These are phyloP conservation scores for Psittacula derbiana DNA, from an alignment of 2,797 vertebrate genomes.

Conservation along the genomic window DNA sequence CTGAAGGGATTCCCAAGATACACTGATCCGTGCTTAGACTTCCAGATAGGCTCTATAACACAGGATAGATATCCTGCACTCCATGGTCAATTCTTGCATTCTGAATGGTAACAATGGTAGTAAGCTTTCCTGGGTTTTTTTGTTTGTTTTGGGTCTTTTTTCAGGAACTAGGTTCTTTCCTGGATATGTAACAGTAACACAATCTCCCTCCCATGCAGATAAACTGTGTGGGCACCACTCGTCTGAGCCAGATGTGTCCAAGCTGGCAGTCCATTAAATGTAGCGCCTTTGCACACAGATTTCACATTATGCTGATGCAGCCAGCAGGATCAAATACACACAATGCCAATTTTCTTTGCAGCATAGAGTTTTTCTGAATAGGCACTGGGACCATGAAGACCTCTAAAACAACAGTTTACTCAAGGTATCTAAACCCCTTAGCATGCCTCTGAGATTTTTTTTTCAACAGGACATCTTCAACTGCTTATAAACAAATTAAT, in stretches of 20 bases:
- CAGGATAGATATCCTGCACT: neutral
- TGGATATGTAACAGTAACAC: neutral
- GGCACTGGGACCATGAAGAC: neutral
- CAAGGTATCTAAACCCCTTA: neutral
- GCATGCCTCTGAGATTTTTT: neutral
- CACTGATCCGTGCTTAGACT: neutral
- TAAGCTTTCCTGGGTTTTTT: neutral
- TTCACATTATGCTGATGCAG: neutral
- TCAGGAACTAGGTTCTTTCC: neutral
- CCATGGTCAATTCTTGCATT: neutral
- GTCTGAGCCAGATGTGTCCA: neutral
- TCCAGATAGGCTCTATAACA: neutral
- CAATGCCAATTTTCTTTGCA: neutral
- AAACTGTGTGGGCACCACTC: neutral
- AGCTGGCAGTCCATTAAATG: neutral
- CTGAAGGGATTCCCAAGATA: neutral
- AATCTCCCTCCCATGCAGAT: neutral
- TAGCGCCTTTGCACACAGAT: accelerated
- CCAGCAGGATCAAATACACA: neutral
- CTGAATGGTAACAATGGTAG: neutral
- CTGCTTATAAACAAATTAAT: neutral
- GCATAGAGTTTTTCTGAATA: neutral
- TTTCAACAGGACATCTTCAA: neutral
- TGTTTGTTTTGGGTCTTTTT: accelerated
- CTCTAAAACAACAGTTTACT: neutral